phyloP scores from a whole-genome alignment of 1,140 invertebrate species.

The Brachionus calyciflorus region DNA sequence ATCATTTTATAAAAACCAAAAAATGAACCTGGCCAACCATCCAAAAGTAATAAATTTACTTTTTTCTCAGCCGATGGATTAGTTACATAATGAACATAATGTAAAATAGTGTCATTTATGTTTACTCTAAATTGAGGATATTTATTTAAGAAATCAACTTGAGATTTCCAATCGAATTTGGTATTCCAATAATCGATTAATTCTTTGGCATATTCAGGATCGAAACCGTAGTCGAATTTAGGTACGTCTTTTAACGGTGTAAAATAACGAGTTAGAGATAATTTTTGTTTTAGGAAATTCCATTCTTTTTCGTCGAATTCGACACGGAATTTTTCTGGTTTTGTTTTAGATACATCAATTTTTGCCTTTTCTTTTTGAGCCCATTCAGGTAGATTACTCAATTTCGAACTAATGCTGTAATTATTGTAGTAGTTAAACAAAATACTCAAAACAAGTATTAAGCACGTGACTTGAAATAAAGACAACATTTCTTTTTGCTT shows the following conservation, averaged over 20 bases:
- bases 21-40: slow-evolving; percentile 84
- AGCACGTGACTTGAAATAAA: too few relatives aligned
- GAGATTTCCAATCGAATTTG: slow-evolving; percentile 71
- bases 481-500: too few relatives aligned
- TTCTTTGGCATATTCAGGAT: slow-evolving; percentile 50
- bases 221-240: background rate
- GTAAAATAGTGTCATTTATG: slow-evolving; percentile 72
- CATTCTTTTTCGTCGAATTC: slow-evolving; percentile 41
- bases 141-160: slow-evolving; percentile 69
- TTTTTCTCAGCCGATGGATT: slow-evolving; percentile 54
- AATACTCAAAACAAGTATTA: too few relatives aligned
- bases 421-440: too few relatives aligned
- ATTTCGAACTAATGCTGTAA: too few relatives aligned
- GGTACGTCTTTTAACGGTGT: background rate
- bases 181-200: slow-evolving; percentile 72
- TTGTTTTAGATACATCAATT: background rate
- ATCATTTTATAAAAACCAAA: slow-evolving; percentile 77
- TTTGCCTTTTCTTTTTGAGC: background rate
- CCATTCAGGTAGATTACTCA: background rate
- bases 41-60: slow-evolving; percentile 71
- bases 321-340: background rate
- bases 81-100: slow-evolving; percentile 63
- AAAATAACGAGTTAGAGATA: background rate
- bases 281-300: slow-evolving; percentile 3
- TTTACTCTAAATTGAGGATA: slow-evolving; percentile 69